These are phyloP conservation scores for Mus spretus DNA, from an alignment of 2,797 vertebrate species.

Conservation along the genomic window DNA sequence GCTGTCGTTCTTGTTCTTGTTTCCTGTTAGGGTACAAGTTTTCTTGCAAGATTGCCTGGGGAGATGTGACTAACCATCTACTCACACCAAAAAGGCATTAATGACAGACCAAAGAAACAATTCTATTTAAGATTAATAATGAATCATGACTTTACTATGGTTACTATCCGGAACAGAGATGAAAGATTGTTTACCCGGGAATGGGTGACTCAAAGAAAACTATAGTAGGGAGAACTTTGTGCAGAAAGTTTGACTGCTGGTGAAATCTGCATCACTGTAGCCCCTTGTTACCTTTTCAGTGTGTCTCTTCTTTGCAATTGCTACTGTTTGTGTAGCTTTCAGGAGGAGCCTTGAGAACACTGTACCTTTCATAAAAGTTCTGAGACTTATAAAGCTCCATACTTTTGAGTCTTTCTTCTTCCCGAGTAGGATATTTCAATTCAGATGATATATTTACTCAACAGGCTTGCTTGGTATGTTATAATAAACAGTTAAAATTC, in stretches of 20 bases:
- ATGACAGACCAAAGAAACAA: too few relatives aligned
- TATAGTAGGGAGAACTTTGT: background rate
- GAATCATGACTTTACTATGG: background rate
- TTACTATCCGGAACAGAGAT: background rate
- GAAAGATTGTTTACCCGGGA: background rate
- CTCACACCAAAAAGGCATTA: background rate
- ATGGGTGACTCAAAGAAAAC: background rate
- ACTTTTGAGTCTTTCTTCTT: background rate
- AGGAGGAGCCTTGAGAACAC: background rate
- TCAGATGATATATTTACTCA: background rate
- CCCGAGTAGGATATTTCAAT: background rate
- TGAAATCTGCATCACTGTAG: background rate
- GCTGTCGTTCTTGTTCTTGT: background rate
- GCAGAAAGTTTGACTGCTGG: background rate
- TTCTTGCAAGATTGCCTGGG: too few relatives aligned
- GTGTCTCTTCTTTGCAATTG: too few relatives aligned
- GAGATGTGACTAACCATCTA: background rate
- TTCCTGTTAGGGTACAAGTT: background rate
- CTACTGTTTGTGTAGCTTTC: background rate
- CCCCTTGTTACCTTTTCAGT: background rate
- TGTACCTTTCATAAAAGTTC: background rate
- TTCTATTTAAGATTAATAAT: background rate
- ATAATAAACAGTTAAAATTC: background rate
- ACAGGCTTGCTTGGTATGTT: rapidly evolving
- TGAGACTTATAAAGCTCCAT: background rate